phyloP scores from a whole-genome alignment of 2,888 invertebrate genomes.

The Anthophora plumipes region DNA sequence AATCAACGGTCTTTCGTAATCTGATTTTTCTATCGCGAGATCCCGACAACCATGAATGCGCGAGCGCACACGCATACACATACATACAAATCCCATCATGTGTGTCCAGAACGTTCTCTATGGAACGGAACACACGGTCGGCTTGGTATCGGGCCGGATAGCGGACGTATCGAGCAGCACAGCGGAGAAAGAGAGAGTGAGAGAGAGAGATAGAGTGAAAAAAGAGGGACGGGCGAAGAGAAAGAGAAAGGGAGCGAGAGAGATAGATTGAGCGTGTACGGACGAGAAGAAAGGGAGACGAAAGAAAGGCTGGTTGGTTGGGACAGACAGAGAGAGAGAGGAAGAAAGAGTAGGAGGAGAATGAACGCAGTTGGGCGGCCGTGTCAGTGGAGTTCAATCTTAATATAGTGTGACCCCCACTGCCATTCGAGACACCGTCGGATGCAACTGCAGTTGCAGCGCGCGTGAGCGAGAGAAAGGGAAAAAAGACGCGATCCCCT shows the following conservation, averaged over 20 bases:
- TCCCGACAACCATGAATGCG: neutral
- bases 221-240: slow-evolving; percentile 43
- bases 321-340: slow-evolving; percentile 43
- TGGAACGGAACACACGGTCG: slow-evolving; percentile 34
- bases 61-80: neutral
- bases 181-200: slow-evolving; percentile 23
- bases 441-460: slow-evolving; percentile 72
- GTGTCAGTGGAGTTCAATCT: slow-evolving; percentile 85
- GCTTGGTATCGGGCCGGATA: slow-evolving; percentile 50
- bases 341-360: slow-evolving; percentile 68
- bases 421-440: slow-evolving; percentile 77
- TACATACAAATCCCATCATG: too few relatives aligned
- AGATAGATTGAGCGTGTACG: slow-evolving; percentile 49
- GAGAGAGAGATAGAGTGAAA: slow-evolving; percentile 37
- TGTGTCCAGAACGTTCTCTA: slow-evolving; percentile 35
- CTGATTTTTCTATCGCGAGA: slow-evolving; percentile 57
- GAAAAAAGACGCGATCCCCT: slow-evolving; percentile 3
- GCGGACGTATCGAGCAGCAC: slow-evolving; percentile 51
- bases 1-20: slow-evolving; percentile 53
- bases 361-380: slow-evolving; percentile 72
- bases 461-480: slow-evolving; percentile 43
- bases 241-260: slow-evolving; percentile 33
- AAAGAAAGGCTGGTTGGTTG: slow-evolving; percentile 29
- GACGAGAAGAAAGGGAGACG: slow-evolving; percentile 43
- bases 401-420: slow-evolving; percentile 85